Base-by-base conservation (phyloP, 2,797 vertebrate genomes). In the Moxostoma hubbsi region DNA sequence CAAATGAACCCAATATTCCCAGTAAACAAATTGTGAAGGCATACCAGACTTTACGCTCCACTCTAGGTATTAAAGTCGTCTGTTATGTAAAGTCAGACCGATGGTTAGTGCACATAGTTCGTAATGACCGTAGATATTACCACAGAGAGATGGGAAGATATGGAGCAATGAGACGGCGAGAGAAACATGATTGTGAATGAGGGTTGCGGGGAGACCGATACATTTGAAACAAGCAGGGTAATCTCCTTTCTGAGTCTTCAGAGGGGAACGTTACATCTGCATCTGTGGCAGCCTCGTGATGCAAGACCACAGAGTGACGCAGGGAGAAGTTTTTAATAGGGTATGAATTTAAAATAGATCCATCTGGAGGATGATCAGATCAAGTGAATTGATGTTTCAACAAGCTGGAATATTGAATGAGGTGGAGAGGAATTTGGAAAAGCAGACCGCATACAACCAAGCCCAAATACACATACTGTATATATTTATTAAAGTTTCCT, bases 261-360 rank as follows among this genome's bases (percentile, higher is more conserved):
- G 12, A 65, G 53, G 58, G 36, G 69, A 73, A 81, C 16, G 64
- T 64, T 63, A 55, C 16, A 54, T 71, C 43, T 63, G 69, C 66
- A 55, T 63, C 36, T 80, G 71, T 75, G 55, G 67, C 16, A 54
- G 45, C 51, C 72, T 74, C 84, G 69, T 79, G 75, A 84, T 76
- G 74, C 72, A 45, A 74, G 69, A 73, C 77, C 73, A 73, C 66
- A 80, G 83, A 59, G 62, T 85, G 83, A 83, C 47, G 61, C 68
- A 80, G 58, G 62, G 64, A 67, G 59, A 79, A 63, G 45, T 81
- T 83, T 83, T 85, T 85, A 79, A 75, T 62, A 75, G 54, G 58
- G 47, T 75, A 73, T 80, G 81, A 87, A 85, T 85, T 83, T 85
- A 64, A 83, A 84, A 77, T 53, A 43, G 73, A 73, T 80, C 82